A percentile compares a stretch with the other conserved stretches of the same genome.
Conservation (phyloP, 2,797 vertebrate genomes). For the Propithecus deckenii region DNA sequence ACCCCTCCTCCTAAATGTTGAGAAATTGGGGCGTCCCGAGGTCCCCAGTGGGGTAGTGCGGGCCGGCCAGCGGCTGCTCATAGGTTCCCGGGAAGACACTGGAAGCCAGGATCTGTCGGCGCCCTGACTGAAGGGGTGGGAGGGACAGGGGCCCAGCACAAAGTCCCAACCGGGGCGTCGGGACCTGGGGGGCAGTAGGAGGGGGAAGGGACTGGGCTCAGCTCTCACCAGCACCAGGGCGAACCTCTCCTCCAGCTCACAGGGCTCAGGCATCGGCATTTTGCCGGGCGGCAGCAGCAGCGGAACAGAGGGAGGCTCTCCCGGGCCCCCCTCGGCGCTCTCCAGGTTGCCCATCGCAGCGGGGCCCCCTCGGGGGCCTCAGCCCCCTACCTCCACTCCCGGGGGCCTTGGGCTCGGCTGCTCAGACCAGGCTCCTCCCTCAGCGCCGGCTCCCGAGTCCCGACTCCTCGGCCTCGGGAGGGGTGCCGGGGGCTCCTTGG, state of each 20-base stretch:
- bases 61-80: background rate
- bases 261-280: constrained; percentile 96
- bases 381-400: constrained; percentile 75
- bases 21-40: background rate
- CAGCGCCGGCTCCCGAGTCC: background rate
- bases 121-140: background rate
- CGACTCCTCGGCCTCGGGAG: background rate
- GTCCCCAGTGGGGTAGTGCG: background rate
- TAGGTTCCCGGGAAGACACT: background rate
- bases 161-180: background rate
- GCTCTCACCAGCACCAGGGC: constrained; percentile 95
- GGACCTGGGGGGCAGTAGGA: background rate
- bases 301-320: constrained; percentile 86
- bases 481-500: background rate
- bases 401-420: background rate
- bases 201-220: constrained; percentile 7
- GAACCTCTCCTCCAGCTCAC: constrained; percentile 97
- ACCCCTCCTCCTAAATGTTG: background rate
- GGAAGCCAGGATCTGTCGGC: background rate
- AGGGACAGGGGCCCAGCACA: background rate
- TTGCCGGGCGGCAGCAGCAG: constrained; percentile 94
- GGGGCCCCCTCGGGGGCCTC: constrained; percentile 76
- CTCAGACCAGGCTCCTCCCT: background rate
- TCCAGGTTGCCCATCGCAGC: constrained; percentile 94
- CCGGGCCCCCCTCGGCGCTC: constrained; percentile 90